Base-by-base conservation (phyloP, 2,113 vertebrate species). In the Corydoras sp. region DNA sequence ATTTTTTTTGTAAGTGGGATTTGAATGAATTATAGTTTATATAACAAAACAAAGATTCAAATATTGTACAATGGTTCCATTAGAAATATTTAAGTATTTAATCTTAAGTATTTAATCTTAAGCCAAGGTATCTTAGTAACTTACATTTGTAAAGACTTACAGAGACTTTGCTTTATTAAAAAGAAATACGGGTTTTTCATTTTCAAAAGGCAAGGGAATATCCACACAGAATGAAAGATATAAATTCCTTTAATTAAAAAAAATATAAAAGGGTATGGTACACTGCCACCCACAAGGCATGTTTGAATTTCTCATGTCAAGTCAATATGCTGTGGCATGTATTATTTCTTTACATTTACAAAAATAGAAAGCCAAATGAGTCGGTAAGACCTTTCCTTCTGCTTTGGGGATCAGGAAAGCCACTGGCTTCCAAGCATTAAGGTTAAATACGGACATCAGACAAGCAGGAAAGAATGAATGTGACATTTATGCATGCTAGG, bases 231-330 rank as follows among this genome's bases (percentile, higher is more conserved):
- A 80, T 75, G 75, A 78, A 55, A 68, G 75, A 53, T 58, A 62
- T 24, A 24, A 55, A 59, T 75, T 72, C 53, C 69, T 82, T 80
- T 74, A 73, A 80, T 78, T 80, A 66, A 68, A 56, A 74, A 73
- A 48, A 72, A 35, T 63, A 72, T 55, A 51, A 65, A 43, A 62
- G 10, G n/a, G 29, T 29, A 72, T 24, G 49, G 63, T 69, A 76
- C 63, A 71, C 56, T 55, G 54, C 30, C 62, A 54, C 65, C 66
- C 56, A 43, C 9, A 15, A 73, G 63, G 67, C 65, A 70, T 63
- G 64, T 72, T 69, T 67, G 76, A 76, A 77, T 74, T 77, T 71
- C 73, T 80, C 58, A 62, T 61, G 78, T 80, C 71, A 78, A 78
- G 72, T 68, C 68, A 79, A 73, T 62, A 62, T n/a, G n/a, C 29